phyloP scores from a whole-genome alignment of 1,140 invertebrate genomes.

The Drosophila lacteicornis region DNA sequence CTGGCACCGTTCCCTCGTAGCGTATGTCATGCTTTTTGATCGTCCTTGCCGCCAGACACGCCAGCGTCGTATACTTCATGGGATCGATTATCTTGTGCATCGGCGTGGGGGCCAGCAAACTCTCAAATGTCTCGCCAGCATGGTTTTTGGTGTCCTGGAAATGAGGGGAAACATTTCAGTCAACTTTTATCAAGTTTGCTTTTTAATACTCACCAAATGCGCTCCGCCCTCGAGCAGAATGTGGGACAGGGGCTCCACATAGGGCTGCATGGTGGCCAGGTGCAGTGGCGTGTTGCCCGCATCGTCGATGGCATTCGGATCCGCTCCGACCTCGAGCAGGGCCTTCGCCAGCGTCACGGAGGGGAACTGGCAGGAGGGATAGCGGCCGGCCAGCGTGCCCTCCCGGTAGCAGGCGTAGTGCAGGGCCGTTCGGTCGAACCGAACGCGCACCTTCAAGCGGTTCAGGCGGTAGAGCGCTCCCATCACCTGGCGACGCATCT shows the following conservation, averaged over 20 bases:
- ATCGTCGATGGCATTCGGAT: conserved; percentile 90
- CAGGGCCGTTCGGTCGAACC: conserved; percentile 90
- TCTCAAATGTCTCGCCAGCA: conserved; percentile 91
- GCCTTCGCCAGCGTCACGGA: conserved; percentile 90
- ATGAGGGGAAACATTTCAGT: conserved; percentile 4
- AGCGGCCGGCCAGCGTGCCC: conserved; percentile 87
- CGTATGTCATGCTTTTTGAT: conserved; percentile 85
- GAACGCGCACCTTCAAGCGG: conserved; percentile 88
- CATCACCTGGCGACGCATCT: conserved; percentile 87
- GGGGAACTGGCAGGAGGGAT: conserved; percentile 91
- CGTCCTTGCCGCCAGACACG: conserved; percentile 92
- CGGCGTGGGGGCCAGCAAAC: conserved; percentile 87
- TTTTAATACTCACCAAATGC: conserved; percentile 87
- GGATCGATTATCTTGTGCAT: conserved; percentile 90
- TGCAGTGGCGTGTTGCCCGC: conserved; percentile 88
- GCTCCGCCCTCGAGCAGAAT: conserved; percentile 91
- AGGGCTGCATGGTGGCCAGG: conserved; percentile 86
- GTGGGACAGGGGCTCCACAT: conserved; percentile 88
- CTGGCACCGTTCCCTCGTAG: conserved; percentile 69
- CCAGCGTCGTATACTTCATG: conserved; percentile 91
- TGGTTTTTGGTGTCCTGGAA: conserved; percentile 91
- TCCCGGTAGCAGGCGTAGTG: conserved; percentile 92
- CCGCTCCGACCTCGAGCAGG: conserved; percentile 92
- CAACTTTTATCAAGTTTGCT: not conserved
- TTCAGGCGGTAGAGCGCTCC: conserved; percentile 90